A percentile compares a stretch with the other conserved stretches of the same genome.
Conservation (phyloP, 2,113 vertebrate genomes). For the Glaucidium brasilianum region DNA sequence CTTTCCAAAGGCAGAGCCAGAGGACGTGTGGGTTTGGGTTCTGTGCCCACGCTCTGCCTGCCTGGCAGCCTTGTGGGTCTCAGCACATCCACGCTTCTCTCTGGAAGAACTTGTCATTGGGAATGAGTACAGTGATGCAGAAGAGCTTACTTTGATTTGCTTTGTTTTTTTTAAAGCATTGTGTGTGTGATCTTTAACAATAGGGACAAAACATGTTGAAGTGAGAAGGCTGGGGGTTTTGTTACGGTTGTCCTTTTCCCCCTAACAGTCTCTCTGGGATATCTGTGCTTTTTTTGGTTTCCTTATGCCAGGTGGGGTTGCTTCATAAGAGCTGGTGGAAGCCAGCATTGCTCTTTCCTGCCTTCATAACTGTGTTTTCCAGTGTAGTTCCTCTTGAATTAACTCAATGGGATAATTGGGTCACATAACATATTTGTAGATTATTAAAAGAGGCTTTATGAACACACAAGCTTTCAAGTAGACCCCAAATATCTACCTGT, state of each 20-base stretch:
- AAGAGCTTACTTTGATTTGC: background rate
- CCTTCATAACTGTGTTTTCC: background rate
- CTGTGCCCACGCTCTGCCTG: background rate
- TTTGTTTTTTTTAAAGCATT: background rate
- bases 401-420: background rate
- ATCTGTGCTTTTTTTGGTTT: background rate
- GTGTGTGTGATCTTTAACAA: background rate
- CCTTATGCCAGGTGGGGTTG: background rate
- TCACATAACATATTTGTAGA: background rate
- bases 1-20: background rate
- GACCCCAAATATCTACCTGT: background rate
- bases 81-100: accelerated
- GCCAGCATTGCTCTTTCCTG: background rate
- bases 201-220: background rate
- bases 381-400: background rate
- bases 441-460: background rate
- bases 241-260: background rate
- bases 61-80: background rate
- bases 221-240: background rate
- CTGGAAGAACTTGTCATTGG: background rate
- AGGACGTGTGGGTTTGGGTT: background rate
- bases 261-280: background rate
- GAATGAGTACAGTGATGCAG: accelerated
- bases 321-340: background rate
- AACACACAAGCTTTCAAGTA: background rate